These are phyloP conservation scores for Echinops telfairi DNA, from an alignment of 2,113 vertebrate genomes.

Conservation along the genomic window DNA sequence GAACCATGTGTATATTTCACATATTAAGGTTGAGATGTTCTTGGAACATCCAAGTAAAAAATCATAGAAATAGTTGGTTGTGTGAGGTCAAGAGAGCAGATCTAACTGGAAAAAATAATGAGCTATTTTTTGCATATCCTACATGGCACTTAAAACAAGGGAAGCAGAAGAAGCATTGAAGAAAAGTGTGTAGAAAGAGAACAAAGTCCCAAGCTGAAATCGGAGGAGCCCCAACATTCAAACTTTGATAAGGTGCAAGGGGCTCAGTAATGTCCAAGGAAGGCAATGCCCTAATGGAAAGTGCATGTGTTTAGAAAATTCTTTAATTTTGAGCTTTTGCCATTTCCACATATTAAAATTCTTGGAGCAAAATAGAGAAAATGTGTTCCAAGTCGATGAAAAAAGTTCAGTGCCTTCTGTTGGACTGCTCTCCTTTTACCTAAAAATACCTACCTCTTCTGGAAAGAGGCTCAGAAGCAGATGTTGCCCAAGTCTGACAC, in stretches of 20 bases:
- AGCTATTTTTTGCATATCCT: neutral
- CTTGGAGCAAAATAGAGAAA: neutral
- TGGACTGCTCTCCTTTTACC: neutral
- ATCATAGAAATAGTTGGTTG: too few relatives aligned
- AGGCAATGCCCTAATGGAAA: neutral
- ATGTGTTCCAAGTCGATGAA: neutral
- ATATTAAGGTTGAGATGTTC: too few relatives aligned
- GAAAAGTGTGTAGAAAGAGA: neutral
- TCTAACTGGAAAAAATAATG: neutral
- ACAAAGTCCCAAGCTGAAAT: neutral
- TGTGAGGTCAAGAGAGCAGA: neutral
- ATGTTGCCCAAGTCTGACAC: neutral
- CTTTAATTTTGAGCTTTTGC: neutral
- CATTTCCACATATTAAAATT: conserved; percentile 27
- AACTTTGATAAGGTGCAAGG: neutral
- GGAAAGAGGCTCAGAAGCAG: neutral
- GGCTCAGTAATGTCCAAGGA: neutral
- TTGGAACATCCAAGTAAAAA: too few relatives aligned
- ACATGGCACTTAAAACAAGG: neutral
- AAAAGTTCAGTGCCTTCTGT: neutral
- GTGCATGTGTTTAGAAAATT: neutral
- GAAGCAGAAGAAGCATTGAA: neutral
- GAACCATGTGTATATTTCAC: too few relatives aligned
- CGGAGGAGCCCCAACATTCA: neutral
- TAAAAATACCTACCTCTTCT: neutral